These are phyloP conservation scores for Ceuthmochares aereus DNA, from an alignment of 2,113 vertebrate genomes.

Conservation along the genomic window DNA sequence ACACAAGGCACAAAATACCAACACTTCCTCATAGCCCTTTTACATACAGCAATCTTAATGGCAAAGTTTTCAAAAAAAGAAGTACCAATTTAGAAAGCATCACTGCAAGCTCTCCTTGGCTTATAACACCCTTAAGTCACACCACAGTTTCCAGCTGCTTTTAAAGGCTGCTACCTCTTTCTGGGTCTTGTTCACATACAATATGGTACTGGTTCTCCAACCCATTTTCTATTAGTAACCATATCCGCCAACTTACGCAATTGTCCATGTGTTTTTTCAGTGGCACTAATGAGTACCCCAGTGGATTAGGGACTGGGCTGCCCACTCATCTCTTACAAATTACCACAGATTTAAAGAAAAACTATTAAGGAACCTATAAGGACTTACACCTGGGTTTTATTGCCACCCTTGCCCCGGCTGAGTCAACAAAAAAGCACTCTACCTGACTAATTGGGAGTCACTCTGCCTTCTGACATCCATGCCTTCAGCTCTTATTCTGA, in stretches of 20 bases:
- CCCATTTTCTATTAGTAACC: neutral
- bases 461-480: conserved; percentile 59
- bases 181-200: neutral
- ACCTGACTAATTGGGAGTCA: conserved; percentile 72
- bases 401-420: conserved; percentile 55
- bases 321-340: conserved; percentile 45
- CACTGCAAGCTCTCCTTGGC: neutral
- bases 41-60: rapidly evolving
- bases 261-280: rapidly evolving
- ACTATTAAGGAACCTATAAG: conserved; percentile 42
- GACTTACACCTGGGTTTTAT: conserved; percentile 31
- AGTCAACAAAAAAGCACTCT: conserved; percentile 63
- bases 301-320: conserved; percentile 23
- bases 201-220: neutral
- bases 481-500: conserved; percentile 68
- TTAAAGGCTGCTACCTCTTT: neutral
- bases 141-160: neutral
- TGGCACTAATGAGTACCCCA: conserved; percentile 29
- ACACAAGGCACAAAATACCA: neutral
- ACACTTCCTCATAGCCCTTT: neutral
- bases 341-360: conserved; percentile 26
- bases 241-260: neutral
- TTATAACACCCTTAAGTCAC: neutral
- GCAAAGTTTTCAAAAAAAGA: neutral
- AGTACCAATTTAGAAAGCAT: neutral